phyloP scores from a whole-genome alignment of 2,797 vertebrate genomes.

The Sebastolobus alascanus region DNA sequence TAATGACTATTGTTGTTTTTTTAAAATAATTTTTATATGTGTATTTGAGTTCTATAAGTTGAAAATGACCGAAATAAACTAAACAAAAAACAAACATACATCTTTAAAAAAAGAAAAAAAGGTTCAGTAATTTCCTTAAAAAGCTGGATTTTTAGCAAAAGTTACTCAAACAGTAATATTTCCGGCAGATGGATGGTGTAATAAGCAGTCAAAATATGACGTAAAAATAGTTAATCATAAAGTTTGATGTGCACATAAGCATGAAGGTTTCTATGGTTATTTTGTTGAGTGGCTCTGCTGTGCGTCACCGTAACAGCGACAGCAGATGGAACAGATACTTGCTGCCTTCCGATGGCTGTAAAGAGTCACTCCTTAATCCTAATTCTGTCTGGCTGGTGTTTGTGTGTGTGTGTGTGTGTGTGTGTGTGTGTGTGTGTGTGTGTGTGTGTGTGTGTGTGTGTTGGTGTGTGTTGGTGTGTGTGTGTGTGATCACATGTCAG shows the following conservation, averaged over 20 bases:
- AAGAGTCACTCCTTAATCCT: not conserved
- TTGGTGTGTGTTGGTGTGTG: not conserved
- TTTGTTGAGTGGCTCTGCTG: not conserved
- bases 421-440: not conserved
- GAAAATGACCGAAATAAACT: not conserved
- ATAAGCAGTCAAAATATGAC: not conserved
- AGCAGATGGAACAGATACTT: conserved; percentile 1
- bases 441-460: not conserved
- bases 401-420: not conserved
- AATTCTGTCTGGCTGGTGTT: not conserved
- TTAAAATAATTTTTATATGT: not conserved
- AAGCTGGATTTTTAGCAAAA: not conserved
- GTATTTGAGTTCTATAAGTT: not conserved
- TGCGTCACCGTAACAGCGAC: not conserved
- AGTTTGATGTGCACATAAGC: not conserved
- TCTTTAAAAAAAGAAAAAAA: not conserved
- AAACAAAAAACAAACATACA: not conserved
- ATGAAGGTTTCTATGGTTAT: not conserved
- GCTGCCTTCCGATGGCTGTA: not conserved
- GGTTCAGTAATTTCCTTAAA: not conserved
- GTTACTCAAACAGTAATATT: not conserved
- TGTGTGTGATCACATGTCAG: not conserved
- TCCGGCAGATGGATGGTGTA: not conserved
- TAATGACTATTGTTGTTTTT: too few relatives aligned
- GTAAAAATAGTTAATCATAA: not conserved